Evolutionary conservation across 2,797 vertebrate species (phyloP).

Genomic region (Poeciliopsis turneri): DNA sequence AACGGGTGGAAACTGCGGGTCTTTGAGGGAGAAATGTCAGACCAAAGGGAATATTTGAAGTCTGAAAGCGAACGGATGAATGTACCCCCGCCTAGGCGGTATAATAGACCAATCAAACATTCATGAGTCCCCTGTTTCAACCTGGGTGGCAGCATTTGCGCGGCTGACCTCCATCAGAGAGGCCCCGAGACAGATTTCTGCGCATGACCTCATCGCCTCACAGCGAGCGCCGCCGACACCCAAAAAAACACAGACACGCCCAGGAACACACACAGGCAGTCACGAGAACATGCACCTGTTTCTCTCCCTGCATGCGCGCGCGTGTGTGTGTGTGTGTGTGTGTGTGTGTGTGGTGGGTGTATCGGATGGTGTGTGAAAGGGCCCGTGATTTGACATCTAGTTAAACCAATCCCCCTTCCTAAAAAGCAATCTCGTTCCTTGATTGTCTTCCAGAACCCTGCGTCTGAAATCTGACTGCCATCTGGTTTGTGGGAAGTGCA

Average conservation of each 20-base stretch:
- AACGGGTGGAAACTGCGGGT: constrained; percentile 28
- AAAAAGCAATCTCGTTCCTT: constrained; percentile 78
- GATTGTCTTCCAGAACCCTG: constrained; percentile 77
- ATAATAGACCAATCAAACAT: constrained; percentile 77
- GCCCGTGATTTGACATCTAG: constrained; percentile 73
- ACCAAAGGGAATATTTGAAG: constrained; percentile 67
- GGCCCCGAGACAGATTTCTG: constrained; percentile 56
- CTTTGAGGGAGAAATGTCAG: constrained; percentile 56
- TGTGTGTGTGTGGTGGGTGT: constrained; percentile 8
- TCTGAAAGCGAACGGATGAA: constrained; percentile 54
- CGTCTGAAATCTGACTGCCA: constrained; percentile 77
- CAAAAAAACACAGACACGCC: constrained; percentile 34
- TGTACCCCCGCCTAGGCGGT: constrained; percentile 42
- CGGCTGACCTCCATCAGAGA: constrained; percentile 61
- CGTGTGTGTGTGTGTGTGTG: background rate
- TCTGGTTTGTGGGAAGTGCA: constrained; percentile 71
- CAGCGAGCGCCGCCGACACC: constrained; percentile 28
- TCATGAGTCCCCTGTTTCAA: constrained; percentile 68
- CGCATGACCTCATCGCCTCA: constrained; percentile 61
- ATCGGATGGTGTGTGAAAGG: constrained; percentile 11
- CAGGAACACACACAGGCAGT: constrained; percentile 26
- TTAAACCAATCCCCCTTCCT: constrained; percentile 70
- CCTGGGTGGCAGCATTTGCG: constrained; percentile 50
- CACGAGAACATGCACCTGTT: constrained; percentile 20
- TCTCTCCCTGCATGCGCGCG: background rate